phyloP scores from a whole-genome alignment of 2,888 invertebrate genomes.

The Hylaea fasciaria region DNA sequence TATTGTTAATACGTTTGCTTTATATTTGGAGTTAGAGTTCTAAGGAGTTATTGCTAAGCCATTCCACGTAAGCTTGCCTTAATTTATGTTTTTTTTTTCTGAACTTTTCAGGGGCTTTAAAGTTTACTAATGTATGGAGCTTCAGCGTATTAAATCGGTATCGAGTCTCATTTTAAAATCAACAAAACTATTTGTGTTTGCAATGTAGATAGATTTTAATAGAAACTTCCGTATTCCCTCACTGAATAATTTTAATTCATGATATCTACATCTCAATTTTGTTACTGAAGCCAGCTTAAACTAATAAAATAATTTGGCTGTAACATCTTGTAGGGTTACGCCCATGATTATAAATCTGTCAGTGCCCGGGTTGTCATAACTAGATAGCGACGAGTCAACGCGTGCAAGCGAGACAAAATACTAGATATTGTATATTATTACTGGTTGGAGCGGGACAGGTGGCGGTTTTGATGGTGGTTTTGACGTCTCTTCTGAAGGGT shows the following conservation, averaged over 20 bases:
- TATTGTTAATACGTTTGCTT: neutral
- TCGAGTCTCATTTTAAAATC: too few relatives aligned
- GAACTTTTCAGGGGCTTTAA: too few relatives aligned
- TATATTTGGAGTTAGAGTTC: too few relatives aligned
- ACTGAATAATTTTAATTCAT: slow-evolving; percentile 11
- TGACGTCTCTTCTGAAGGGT: slow-evolving; percentile 41
- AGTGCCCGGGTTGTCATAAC: slow-evolving; percentile 40
- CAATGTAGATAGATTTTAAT: too few relatives aligned
- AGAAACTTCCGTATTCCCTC: neutral
- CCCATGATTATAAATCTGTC: slow-evolving; percentile 40
- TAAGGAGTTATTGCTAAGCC: too few relatives aligned
- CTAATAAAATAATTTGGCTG: slow-evolving; percentile 27
- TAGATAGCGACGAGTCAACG: slow-evolving; percentile 30
- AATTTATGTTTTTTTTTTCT: too few relatives aligned
- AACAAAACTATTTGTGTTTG: too few relatives aligned
- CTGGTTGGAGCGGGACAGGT: slow-evolving; percentile 34
- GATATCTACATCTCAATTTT: slow-evolving; percentile 9
- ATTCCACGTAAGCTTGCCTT: too few relatives aligned
- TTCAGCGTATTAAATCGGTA: too few relatives aligned
- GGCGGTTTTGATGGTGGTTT: slow-evolving; percentile 33
- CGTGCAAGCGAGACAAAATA: slow-evolving; percentile 44
- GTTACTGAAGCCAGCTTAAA: slow-evolving; percentile 16
- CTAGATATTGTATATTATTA: slow-evolving; percentile 11
- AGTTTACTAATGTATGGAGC: too few relatives aligned
- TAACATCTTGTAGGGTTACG: slow-evolving; percentile 11